Evolutionary conservation across 2,797 vertebrate species (phyloP).

Genomic region (Rhynchotus rufescens): DNA sequence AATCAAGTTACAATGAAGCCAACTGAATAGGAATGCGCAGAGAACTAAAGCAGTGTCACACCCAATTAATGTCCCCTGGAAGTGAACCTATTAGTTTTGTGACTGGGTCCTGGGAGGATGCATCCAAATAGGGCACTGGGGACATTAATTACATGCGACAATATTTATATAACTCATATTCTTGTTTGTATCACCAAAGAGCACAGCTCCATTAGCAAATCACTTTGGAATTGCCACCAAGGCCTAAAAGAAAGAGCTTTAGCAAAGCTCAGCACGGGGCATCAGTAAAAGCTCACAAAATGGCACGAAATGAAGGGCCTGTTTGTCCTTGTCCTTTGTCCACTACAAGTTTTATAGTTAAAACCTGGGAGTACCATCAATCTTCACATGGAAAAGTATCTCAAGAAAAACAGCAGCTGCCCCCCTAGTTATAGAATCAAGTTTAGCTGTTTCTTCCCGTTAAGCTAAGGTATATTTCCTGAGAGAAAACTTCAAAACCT

Average conservation of each 20-base stretch:
- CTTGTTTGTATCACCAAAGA: constrained; percentile 34
- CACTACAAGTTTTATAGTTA: neutral
- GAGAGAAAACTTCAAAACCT: neutral
- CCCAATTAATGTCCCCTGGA: constrained; percentile 22
- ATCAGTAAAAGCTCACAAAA: neutral
- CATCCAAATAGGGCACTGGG: constrained; percentile 11
- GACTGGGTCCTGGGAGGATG: constrained; percentile 27
- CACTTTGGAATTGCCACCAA: constrained; percentile 12
- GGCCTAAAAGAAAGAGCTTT: neutral
- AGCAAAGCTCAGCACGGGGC: neutral
- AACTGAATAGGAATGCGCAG: constrained; percentile 15
- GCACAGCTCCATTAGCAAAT: constrained; percentile 12
- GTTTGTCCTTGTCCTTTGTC: neutral
- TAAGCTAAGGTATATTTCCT: neutral
- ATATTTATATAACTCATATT: constrained; percentile 64
- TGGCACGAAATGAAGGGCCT: neutral
- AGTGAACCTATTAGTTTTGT: constrained; percentile 53
- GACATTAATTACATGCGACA: constrained; percentile 53
- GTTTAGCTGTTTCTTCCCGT: neutral
- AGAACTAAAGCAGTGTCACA: constrained; percentile 42
- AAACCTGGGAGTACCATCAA: neutral
- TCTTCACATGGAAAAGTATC: neutral
- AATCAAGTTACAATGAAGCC: constrained; percentile 72
- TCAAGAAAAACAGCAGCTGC: neutral
- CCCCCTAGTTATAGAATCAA: neutral